A percentile compares a stretch with the other conserved stretches of the same genome.
Conservation (phyloP, 2,888 invertebrate genomes). For the Sphecodes monilicornis region DNA sequence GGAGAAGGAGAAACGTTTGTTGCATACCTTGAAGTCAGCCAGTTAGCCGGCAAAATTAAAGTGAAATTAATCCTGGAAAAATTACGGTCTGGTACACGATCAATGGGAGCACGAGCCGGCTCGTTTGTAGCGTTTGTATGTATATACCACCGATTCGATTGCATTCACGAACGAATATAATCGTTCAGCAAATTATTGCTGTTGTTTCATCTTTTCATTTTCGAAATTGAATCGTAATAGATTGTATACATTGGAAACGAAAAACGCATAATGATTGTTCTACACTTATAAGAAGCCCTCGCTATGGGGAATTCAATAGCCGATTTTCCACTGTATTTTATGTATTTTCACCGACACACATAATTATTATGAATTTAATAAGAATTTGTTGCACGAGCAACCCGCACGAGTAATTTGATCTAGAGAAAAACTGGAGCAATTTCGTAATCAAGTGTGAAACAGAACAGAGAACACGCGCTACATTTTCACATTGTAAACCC, state of each 20-base stretch:
- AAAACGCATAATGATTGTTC: too few species aligned
- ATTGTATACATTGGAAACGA: neutral
- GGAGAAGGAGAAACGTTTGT: constrained; percentile 37
- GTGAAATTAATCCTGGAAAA: constrained; percentile 45
- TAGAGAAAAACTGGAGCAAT: constrained; percentile 9
- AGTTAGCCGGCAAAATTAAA: constrained; percentile 25
- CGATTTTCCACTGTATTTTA: too few species aligned
- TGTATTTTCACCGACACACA: too few species aligned
- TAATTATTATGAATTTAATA: too few species aligned
- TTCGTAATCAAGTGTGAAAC: neutral
- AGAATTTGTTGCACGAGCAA: constrained; percentile 26
- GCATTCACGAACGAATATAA: neutral
- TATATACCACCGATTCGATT: neutral
- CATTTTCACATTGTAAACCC: neutral
- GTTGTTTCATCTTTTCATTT: neutral
- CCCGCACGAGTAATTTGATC: constrained; percentile 15
- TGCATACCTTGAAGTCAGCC: constrained; percentile 12
- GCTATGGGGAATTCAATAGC: too few species aligned
- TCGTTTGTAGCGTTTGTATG: neutral
- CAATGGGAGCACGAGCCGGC: constrained; percentile 20
- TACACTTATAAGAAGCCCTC: neutral
- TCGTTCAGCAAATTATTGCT: neutral
- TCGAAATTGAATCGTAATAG: neutral
- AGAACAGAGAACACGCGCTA: neutral
- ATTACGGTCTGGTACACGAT: constrained; percentile 41